Base-by-base conservation (phyloP, 2,797 vertebrate genomes). In the Salarias fasciatus region DNA sequence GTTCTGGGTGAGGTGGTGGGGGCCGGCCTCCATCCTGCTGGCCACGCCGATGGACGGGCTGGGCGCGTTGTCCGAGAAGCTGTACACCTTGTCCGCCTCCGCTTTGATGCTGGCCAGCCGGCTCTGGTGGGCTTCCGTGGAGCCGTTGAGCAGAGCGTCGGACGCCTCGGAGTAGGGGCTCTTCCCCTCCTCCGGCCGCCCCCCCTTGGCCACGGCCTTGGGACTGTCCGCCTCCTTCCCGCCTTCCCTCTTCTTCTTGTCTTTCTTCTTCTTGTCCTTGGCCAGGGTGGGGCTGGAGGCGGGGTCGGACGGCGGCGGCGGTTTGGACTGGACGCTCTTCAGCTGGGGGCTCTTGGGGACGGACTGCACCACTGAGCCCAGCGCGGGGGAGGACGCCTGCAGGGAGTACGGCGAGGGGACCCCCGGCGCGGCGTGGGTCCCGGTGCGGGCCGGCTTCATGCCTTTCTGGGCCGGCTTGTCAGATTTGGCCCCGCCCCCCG, bases 231-330 rank as follows among this genome's bases (percentile, higher is more conserved):
- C 92, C 45, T 97, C 96, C 83, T 95, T 96, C 6, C 72, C 75
- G 1, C 91, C 86, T 45, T 98, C 97, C 81, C 96, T 94, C 87
- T 95, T 97, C 87, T 97, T 97, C 88, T 98, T 98, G 69, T 98
- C 96, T 61, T 95, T 98, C 87, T 97, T 99, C 76, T 97, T 98
- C 88, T 98, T 98, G 78, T 99, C 97, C 89, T 98, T 97, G n/a
- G 91, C 90, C 68, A 94, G 89, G 82, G 43, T 81, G 14, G 95
- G 95, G 86, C 92, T 97, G 63, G 92, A 63, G 0, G 94, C 93
- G 37, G 94, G 94, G 56, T 98, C 96, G 14, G 91, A 92, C 83
- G 94, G 93, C 0, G 92, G 93, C 0, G 93, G 93, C 1, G 94
- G 93, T 73, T 97, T 98, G 30, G 95, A 94, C 63, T 96, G 97